Percentiles rank a stretch among this genome's conserved stretches.
These are phyloP conservation scores for Drepana arcuata DNA, from an alignment of 1,140 invertebrate species.

Conservation along the genomic window DNA sequence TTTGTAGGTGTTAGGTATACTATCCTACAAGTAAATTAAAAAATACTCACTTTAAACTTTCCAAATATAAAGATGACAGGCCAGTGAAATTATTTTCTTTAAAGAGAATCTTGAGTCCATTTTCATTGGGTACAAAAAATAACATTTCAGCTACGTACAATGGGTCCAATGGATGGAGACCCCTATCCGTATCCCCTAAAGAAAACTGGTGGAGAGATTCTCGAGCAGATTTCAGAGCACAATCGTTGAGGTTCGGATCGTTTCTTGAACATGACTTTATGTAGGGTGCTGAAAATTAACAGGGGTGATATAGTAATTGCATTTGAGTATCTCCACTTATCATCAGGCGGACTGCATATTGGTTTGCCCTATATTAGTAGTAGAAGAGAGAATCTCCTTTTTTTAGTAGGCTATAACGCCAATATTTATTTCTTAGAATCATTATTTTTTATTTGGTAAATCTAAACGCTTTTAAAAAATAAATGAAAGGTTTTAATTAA, in stretches of 20 bases:
- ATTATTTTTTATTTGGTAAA: too few relatives aligned
- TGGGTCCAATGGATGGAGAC: slow-evolving; percentile 26
- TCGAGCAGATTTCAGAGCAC: slow-evolving; percentile 28
- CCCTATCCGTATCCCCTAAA: slow-evolving; percentile 23
- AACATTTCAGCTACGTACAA: slow-evolving; percentile 30
- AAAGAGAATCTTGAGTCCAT: slow-evolving; percentile 31
- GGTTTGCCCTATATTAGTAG: too few relatives aligned
- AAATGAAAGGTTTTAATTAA: too few relatives aligned
- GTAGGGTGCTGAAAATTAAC: slow-evolving; percentile 31
- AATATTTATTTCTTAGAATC: too few relatives aligned
- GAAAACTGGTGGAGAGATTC: slow-evolving; percentile 27
- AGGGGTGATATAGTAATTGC: too few relatives aligned
- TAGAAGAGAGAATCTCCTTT: too few relatives aligned
- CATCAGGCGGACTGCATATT: too few relatives aligned
- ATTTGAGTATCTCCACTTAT: too few relatives aligned
- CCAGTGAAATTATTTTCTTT: slow-evolving; percentile 33
- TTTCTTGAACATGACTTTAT: slow-evolving; percentile 37
- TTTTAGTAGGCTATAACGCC: too few relatives aligned
- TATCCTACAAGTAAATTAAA: too few relatives aligned
- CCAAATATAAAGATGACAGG: slow-evolving; percentile 19
- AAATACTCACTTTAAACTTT: slow-evolving; percentile 31
- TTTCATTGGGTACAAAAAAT: slow-evolving; percentile 30
- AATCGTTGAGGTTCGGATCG: slow-evolving; percentile 32
- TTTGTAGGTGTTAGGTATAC: too few relatives aligned
- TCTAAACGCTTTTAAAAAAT: too few relatives aligned